Evolutionary conservation across 1,140 invertebrate genomes (phyloP).

Genomic region (Lasaia peninsularis): DNA sequence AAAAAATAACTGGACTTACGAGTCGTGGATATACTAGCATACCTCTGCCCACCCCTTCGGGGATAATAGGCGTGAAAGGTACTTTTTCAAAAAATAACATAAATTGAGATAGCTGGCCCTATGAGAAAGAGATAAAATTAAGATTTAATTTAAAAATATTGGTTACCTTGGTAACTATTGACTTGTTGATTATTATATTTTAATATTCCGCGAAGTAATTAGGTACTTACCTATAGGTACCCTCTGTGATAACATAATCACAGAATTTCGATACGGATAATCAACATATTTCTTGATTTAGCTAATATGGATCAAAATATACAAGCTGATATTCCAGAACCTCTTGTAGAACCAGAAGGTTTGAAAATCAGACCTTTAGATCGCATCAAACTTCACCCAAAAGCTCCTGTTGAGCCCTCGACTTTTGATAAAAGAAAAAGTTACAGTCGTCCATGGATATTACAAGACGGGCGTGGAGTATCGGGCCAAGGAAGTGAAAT

Average conservation of each 20-base stretch:
- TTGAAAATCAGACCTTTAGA: slow-evolving; percentile 59
- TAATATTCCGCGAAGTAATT: too few species aligned
- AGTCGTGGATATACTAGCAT: too few species aligned
- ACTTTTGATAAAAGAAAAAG: slow-evolving; percentile 62
- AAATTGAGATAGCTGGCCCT: too few species aligned
- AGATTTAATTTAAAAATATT: too few species aligned
- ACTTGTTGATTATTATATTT: neutral
- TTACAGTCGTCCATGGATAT: slow-evolving; percentile 62
- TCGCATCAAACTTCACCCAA: slow-evolving; percentile 56
- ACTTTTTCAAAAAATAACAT: too few species aligned
- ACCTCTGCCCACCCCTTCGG: too few species aligned
- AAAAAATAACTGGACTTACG: too few species aligned
- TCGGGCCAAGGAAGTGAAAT: slow-evolving; percentile 58
- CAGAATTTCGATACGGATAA: too few species aligned
- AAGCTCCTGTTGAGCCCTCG: slow-evolving; percentile 59
- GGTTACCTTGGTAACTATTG: neutral
- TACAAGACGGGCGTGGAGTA: slow-evolving; percentile 57
- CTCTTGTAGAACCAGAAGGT: slow-evolving; percentile 37
- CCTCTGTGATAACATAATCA: too few species aligned
- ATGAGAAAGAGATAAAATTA: too few species aligned
- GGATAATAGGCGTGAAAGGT: too few species aligned
- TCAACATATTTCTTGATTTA: slow-evolving; percentile 14
- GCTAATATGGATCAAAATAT: slow-evolving; percentile 35
- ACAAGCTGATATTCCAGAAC: slow-evolving; percentile 60
- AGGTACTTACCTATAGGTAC: too few species aligned